Conservation (phyloP, 2,888 invertebrate species). For the Acanthosoma haemorrhoidale region DNA sequence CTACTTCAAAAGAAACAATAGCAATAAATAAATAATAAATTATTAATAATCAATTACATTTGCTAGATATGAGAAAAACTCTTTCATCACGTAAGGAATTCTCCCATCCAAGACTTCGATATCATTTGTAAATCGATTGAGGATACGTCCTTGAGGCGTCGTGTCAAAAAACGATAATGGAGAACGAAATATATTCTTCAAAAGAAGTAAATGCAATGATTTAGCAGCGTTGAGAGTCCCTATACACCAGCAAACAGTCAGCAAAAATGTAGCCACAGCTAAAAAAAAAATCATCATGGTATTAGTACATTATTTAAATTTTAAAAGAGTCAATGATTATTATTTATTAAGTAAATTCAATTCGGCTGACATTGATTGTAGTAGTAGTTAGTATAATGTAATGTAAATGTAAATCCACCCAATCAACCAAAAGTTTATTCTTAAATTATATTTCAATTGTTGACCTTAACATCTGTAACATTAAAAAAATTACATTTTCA, state of each 20-base stretch:
- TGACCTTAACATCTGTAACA: too few relatives aligned
- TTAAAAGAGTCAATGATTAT: too few relatives aligned
- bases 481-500: too few relatives aligned
- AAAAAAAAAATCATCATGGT: neutral
- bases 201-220: neutral
- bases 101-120: slow-evolving; percentile 45
- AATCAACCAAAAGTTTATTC: too few relatives aligned
- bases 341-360: too few relatives aligned
- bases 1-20: neutral
- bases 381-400: too few relatives aligned
- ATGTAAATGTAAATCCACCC: too few relatives aligned
- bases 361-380: too few relatives aligned
- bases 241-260: neutral
- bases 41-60: neutral
- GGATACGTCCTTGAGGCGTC: slow-evolving; percentile 47
- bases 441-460: too few relatives aligned
- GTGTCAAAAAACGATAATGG: slow-evolving; percentile 47
- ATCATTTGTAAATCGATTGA: slow-evolving; percentile 48
- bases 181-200: slow-evolving; percentile 39
- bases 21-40: neutral
- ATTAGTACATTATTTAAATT: too few relatives aligned
- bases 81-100: neutral
- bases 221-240: neutral
- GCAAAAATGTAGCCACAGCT: neutral
- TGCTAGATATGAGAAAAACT: neutral